Evolutionary conservation across 2,797 vertebrate genomes (phyloP).

Genomic region (Monodelphis domestica): DNA sequence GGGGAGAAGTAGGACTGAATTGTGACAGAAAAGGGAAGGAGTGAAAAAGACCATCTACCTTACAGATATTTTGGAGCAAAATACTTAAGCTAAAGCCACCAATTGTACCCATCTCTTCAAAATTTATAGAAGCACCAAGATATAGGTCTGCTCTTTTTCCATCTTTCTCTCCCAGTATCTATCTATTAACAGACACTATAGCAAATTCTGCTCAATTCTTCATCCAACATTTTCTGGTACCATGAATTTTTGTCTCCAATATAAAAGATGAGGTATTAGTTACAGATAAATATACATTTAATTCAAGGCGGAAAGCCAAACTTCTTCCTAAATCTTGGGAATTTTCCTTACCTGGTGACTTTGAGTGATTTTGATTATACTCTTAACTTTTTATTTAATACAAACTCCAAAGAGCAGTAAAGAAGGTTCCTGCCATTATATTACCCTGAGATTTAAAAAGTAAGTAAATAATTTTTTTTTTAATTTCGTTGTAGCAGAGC

Average conservation of each 20-base stretch:
- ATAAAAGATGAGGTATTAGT: not conserved
- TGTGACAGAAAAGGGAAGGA: not conserved
- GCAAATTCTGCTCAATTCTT: not conserved
- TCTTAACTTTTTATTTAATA: not conserved
- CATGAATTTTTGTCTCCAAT: not conserved
- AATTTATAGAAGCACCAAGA: not conserved
- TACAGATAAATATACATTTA: not conserved
- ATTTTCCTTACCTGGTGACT: not conserved
- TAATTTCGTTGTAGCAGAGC: not conserved
- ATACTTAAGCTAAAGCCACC: not conserved
- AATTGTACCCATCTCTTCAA: not conserved
- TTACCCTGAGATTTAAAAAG: not conserved
- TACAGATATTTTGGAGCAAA: not conserved
- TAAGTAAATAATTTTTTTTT: not conserved
- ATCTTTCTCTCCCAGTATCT: not conserved
- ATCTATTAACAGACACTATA: not conserved
- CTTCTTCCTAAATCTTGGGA: not conserved
- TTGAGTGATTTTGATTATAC: not conserved
- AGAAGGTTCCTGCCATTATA: not conserved
- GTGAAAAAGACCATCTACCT: not conserved
- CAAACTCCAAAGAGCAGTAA: not conserved
- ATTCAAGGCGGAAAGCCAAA: not conserved
- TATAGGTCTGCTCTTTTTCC: not conserved
- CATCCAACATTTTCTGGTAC: not conserved
- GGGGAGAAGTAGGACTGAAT: not conserved